Conservation (phyloP, 2,888 invertebrate genomes). For the Coelogynopora nodosa region DNA sequence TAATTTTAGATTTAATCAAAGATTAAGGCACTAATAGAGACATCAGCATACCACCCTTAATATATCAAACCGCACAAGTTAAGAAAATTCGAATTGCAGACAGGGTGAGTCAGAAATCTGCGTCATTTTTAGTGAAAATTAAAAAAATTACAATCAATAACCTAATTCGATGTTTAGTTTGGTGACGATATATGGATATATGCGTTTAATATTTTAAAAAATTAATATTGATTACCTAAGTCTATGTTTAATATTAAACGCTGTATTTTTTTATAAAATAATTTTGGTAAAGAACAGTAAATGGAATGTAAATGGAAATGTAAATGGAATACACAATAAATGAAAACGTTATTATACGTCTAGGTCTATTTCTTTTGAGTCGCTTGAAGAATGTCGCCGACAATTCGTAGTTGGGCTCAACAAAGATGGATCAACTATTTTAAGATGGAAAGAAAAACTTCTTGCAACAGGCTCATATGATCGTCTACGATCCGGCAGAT, state of each 20-base stretch:
- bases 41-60: constrained; percentile 24
- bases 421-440: not conserved
- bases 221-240: not conserved
- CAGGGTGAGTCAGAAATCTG: not conserved
- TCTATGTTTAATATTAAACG: too few relatives aligned
- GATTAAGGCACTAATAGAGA: constrained; percentile 26
- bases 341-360: too few relatives aligned
- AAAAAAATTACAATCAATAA: too few relatives aligned
- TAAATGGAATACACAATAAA: too few relatives aligned
- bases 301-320: too few relatives aligned
- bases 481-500: not conserved
- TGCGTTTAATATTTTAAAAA: not conserved
- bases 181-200: too few relatives aligned
- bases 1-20: constrained; percentile 27
- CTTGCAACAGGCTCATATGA: not conserved
- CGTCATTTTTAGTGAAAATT: too few relatives aligned
- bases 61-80: too few relatives aligned
- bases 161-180: too few relatives aligned
- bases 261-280: too few relatives aligned
- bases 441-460: not conserved
- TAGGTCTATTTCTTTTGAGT: not conserved
- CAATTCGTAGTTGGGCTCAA: not conserved
- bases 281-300: not conserved
- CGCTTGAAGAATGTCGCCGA: not conserved
- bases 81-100: too few relatives aligned